Evolutionary conservation across 1,140 invertebrate species (phyloP), one percentile per base, ranked within the genome.

Genomic region (Drosophila sturtevanti): DNA sequence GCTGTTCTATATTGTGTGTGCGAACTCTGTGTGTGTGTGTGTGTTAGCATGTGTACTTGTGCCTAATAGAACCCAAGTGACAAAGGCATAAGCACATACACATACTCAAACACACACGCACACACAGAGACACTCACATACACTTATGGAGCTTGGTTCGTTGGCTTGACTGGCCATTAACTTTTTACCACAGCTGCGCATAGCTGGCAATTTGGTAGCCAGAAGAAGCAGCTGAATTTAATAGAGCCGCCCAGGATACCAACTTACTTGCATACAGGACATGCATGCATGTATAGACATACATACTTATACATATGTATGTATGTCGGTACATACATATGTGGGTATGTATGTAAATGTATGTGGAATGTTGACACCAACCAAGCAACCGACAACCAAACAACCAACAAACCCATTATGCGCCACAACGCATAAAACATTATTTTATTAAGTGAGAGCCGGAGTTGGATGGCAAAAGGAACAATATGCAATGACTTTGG

Each of bases 11-110:
- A 48, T 48, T 48, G n/a, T 48, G 37, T 60, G 37, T 48, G 56
- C 41, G 55, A n/a, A n/a, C n/a, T n/a, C n/a, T 44, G 12, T 41
- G 22, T 51, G 38, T 63, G 41, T 66, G 51, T 37, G 37, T 60
- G 35, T 37, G 35, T 54, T 37, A 56, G 59, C 55, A 18, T 84
- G 63, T 70, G 68, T 72, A 68, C 65, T 73, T 77, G 81, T 68
- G 77, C 74, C 74, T 86, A 86, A 85, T 85, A 86, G 81, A 86
- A 78, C 81, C 77, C 81, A 68, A 85, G 81, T 81, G 81, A 85
- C 81, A 85, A 74, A 81, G 67, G 65, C 81, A 82, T 65, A 70
- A 63, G 58, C 16, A 67, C 75, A 59, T 48, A 70, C 34, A 65
- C 62, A 54, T 58, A 55, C 16, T 38, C 27, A 58, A 14, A 41